Evolutionary conservation across 2,113 vertebrate genomes (phyloP), one percentile per base, ranked within the genome.

Genomic region (Morone saxatilis): DNA sequence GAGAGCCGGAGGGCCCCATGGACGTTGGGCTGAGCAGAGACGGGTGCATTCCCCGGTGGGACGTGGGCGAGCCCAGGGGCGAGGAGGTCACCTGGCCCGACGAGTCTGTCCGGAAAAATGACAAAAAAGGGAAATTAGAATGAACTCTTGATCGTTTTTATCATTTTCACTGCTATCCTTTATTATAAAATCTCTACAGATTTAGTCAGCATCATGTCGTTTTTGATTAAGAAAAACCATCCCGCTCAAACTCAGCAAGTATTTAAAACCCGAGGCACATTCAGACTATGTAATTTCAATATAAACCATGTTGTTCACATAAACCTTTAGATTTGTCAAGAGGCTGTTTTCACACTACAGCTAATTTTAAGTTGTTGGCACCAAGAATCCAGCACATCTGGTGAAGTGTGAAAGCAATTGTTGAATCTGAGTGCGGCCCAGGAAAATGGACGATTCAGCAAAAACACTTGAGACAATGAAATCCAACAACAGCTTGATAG

Each of bases 31-130:
- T 97, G 5, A 99, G 95, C 63, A 98, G 95, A 1, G 97, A 96
- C 0, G 96, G 96, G 6, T 96, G 97, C 97, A 99, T 99, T 78
- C 96, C 95, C 19, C 97, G 95, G 56, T 98, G 96, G 77, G 97
- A 96, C 0, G 96, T 95, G 4, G 97, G 97, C 0, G 97, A 97
- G 93, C 91, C 96, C 91, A 98, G 95, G 20, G 97, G 96, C 0
- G 96, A 97, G 41, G 97, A 96, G 87, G 94, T 96, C 91, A 99
- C 88, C 59, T 97, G 98, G 83, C 94, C 96, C 45, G 97, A 97
- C 74, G 97, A 97, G 89, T 99, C 98, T 99, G 95, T 59, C 40
- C 0, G 6, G 31, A 19, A n/a, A 65, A 65, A 69, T 7, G 0
- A 43, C 8, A 4, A 25, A 4, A 7, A 5, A 19, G 3, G 4